Conservation (phyloP, 2,888 invertebrate genomes). For the Sabellastarte sp. region DNA sequence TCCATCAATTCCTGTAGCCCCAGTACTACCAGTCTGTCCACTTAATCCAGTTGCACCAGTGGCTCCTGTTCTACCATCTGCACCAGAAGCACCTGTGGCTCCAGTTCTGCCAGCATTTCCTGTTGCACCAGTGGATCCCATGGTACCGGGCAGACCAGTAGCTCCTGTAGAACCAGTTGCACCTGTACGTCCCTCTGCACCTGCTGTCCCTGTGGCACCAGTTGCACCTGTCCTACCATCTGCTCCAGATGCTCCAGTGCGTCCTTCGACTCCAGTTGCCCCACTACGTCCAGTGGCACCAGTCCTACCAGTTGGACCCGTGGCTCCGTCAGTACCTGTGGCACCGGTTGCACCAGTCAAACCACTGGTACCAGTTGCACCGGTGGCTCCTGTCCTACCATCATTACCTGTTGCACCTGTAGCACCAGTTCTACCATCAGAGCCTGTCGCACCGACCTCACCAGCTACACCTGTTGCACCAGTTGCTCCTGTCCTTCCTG, state of each 20-base stretch:
- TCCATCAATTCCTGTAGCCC: constrained; percentile 17
- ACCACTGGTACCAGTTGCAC: constrained; percentile 19
- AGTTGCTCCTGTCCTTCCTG: constrained; percentile 63
- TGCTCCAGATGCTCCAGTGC: constrained; percentile 21
- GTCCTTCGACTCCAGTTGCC: constrained; percentile 16
- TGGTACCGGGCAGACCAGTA: constrained; percentile 42
- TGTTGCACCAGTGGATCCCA: constrained; percentile 63
- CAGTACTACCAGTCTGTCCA: constrained; percentile 19
- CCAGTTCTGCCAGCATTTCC: constrained; percentile 68
- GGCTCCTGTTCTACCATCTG: constrained; percentile 16
- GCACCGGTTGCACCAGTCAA: constrained; percentile 20
- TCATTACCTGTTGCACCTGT: constrained; percentile 13
- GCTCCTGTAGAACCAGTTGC: constrained; percentile 11
- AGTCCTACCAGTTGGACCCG: constrained; percentile 11
- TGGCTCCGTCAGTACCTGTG: constrained; percentile 17
- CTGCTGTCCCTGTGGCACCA: constrained; percentile 15
- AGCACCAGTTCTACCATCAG: constrained; percentile 20
- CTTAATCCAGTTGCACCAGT: constrained; percentile 21
- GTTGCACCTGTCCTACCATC: constrained; percentile 16
- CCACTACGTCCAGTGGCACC: constrained; percentile 14
- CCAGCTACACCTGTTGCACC: constrained; percentile 13
- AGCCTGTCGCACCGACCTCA: constrained; percentile 19
- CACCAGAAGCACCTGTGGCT: constrained; percentile 15
- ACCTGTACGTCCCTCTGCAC: constrained; percentile 14
- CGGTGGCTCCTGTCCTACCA: constrained; percentile 22